These are phyloP conservation scores for Anastatus disparis DNA, from an alignment of 1,140 invertebrate species.

Conservation along the genomic window DNA sequence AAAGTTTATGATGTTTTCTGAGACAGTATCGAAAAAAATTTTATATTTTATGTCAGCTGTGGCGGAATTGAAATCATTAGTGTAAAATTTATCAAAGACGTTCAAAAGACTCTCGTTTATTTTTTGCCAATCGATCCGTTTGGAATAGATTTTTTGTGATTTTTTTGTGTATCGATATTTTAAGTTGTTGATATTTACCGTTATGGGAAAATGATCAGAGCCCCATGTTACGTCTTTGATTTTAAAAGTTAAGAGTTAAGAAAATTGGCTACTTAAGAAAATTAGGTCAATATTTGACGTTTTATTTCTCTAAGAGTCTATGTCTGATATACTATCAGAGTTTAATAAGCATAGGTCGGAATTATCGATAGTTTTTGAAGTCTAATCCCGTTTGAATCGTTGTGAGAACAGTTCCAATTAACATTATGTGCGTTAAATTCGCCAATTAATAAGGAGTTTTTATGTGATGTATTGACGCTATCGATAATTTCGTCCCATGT, in stretches of 20 bases:
- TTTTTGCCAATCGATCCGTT: too few species aligned
- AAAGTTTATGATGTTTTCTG: neutral
- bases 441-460: neutral
- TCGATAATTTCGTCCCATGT: neutral
- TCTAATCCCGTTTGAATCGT: neutral
- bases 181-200: neutral
- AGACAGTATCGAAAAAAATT: neutral
- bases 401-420: conserved; percentile 11
- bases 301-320: conserved; percentile 11
- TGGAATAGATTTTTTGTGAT: too few species aligned
- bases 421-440: conserved; percentile 30
- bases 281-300: conserved; percentile 26
- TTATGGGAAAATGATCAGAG: conserved; percentile 23
- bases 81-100: too few species aligned
- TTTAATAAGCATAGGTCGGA: neutral
- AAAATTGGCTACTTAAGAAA: neutral
- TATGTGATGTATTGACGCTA: neutral
- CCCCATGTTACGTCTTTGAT: conserved; percentile 1
- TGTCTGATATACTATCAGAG: neutral
- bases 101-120: too few species aligned
- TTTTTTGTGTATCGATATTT: too few species aligned
- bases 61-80: too few species aligned
- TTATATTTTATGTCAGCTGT: too few species aligned
- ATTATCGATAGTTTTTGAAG: neutral
- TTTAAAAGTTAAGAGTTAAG: neutral